A percentile compares a stretch with the other conserved stretches of the same genome.
phyloP scores from a whole-genome alignment of 2,113 vertebrate species.

The Paralichthys olivaceus region DNA sequence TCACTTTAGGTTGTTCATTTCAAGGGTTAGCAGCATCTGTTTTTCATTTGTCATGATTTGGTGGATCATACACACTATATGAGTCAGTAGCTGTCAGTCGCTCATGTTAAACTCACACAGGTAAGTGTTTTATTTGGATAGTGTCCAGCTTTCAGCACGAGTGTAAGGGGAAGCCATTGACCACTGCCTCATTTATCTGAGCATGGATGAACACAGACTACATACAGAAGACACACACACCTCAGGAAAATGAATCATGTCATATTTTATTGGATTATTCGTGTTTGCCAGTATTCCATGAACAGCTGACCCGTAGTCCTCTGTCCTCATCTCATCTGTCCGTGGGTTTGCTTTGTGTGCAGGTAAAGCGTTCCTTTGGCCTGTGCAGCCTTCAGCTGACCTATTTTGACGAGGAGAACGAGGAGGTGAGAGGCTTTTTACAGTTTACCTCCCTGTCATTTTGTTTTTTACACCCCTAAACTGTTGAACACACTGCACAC shows the following conservation, averaged over 20 bases:
- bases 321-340: background rate
- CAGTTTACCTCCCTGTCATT: background rate
- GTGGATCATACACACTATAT: background rate
- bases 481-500: background rate
- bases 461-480: background rate
- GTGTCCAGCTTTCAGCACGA: background rate
- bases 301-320: background rate
- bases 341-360: slow-evolving; percentile 11
- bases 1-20: slow-evolving; percentile 6
- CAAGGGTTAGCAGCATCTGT: background rate
- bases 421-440: slow-evolving; percentile 76
- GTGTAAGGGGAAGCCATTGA: background rate
- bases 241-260: too few species aligned
- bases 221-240: background rate
- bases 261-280: background rate
- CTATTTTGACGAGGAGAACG: slow-evolving; percentile 83
- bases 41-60: background rate
- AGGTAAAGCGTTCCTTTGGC: slow-evolving; percentile 83
- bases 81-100: background rate
- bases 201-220: background rate
- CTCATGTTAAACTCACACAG: too few species aligned
- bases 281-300: background rate
- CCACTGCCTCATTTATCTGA: background rate
- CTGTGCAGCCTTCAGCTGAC: slow-evolving; percentile 81
- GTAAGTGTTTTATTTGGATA: background rate